Conservation (phyloP, 2,888 invertebrate species). For the Disparrhopalites patrizii region DNA sequence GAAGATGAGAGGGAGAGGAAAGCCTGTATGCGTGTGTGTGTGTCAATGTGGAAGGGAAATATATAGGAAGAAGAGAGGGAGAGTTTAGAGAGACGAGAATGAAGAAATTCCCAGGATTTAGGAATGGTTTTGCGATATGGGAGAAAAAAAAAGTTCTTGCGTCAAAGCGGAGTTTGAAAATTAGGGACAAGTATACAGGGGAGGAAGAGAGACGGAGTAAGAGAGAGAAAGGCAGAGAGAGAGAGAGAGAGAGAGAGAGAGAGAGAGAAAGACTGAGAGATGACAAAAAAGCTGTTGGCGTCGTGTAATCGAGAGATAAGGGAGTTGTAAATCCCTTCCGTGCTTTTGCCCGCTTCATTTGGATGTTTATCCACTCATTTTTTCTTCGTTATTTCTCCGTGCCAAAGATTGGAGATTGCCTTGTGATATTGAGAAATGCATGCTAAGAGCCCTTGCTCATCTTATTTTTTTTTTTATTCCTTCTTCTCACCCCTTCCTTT, state of each 20-base stretch:
- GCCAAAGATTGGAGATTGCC: conserved; percentile 45
- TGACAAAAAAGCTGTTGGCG: conserved; percentile 48
- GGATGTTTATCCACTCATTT: conserved; percentile 49
- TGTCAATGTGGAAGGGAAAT: conserved; percentile 2
- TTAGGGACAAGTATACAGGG: conserved; percentile 36
- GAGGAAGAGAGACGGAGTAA: no score
- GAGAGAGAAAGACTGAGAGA: conserved; percentile 31
- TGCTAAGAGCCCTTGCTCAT: conserved; percentile 26
- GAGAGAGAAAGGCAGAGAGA: no score
- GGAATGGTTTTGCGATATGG: conserved; percentile 21
- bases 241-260: background rate
- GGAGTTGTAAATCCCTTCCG: conserved; percentile 47
- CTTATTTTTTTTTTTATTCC: conserved; percentile 1
- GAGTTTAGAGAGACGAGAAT: conserved; percentile 14
- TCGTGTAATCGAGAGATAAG: conserved; percentile 49
- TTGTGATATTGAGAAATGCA: conserved; percentile 35
- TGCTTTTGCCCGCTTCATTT: conserved; percentile 41
- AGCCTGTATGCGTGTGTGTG: background rate
- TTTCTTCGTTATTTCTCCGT: conserved; percentile 47
- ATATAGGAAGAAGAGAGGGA: conserved; percentile 18
- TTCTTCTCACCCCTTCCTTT: conserved; percentile 15
- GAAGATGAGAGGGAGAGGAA: background rate
- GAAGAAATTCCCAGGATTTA: conserved; percentile 26
- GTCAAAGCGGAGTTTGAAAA: conserved; percentile 37
- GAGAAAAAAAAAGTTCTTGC: conserved; percentile 1